These are phyloP conservation scores for Hydractinia symbiolongicarpus DNA, from an alignment of 30 jellyfish, hydroid and myxozoan genomes.

Conservation along the genomic window DNA sequence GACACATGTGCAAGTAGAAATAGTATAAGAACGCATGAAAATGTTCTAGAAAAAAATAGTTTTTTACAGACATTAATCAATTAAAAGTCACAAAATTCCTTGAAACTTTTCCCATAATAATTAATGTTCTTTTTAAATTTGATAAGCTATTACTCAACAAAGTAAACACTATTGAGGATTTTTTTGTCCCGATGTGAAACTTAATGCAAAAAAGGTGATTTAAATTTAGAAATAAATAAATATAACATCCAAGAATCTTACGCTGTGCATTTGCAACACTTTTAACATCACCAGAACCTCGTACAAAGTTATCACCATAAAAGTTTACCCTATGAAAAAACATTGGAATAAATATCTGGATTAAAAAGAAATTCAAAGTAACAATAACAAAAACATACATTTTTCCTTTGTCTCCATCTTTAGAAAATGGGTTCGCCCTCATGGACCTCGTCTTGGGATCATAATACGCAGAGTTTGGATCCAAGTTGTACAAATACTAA, in stretches of 20 bases:
- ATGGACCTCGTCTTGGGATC: constrained; percentile 98
- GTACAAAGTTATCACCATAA: constrained; percentile 90
- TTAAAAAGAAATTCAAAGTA: not conserved
- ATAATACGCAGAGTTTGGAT: constrained; percentile 91
- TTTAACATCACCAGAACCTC: constrained; percentile 80
- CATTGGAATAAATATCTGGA: not conserved
- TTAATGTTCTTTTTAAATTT: too few species aligned
- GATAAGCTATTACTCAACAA: too few species aligned
- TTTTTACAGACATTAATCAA: too few species aligned
- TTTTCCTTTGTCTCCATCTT: constrained; percentile 71
- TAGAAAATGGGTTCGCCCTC: constrained; percentile 80
- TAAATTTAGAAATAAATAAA: too few species aligned
- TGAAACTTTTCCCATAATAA: too few species aligned
- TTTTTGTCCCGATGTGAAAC: too few species aligned
- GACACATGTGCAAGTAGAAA: too few species aligned
- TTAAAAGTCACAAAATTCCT: too few species aligned
- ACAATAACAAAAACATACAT: constrained; percentile 34
- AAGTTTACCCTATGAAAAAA: constrained; percentile 52
- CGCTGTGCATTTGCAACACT: constrained; percentile 87
- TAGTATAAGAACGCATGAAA: not conserved
- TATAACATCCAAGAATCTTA: not conserved
- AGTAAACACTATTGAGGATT: too few species aligned
- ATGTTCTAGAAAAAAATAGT: constrained; percentile 2
- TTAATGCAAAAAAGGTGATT: too few species aligned
- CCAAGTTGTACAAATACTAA: constrained; percentile 88